phyloP scores from a whole-genome alignment of 2,888 invertebrate genomes.

The Amiota mariae region DNA sequence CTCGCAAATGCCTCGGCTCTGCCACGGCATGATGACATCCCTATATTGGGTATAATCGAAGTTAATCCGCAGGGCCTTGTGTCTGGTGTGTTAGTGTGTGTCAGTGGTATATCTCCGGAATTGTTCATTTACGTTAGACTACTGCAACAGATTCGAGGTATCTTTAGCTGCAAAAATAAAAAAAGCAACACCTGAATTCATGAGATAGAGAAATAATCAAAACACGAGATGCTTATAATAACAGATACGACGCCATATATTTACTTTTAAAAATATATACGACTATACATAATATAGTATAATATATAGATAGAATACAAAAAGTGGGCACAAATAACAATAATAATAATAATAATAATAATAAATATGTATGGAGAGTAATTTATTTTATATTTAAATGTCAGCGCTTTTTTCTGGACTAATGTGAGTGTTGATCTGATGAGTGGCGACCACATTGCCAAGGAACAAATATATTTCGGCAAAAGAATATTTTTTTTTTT shows the following conservation, averaged over 20 bases:
- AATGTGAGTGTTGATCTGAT: not conserved
- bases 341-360: conserved; percentile 20
- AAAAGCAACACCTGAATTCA: conserved; percentile 20
- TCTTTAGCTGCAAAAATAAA: conserved; percentile 40
- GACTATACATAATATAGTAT: conserved; percentile 23
- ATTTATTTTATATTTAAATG: conserved; percentile 16
- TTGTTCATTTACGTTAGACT: conserved; percentile 72
- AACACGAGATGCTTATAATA: conserved; percentile 3
- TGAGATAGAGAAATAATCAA: conserved; percentile 15
- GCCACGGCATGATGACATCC: conserved; percentile 86
- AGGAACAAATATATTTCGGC: no score
- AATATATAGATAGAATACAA: conserved; percentile 25
- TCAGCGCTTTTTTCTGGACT: conserved; percentile 7
- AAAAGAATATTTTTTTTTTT: no score
- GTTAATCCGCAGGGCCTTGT: conserved; percentile 80
- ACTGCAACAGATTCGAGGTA: conserved; percentile 56
- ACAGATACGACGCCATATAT: conserved; percentile 23
- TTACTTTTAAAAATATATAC: conserved; percentile 43
- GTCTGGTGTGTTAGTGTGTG: conserved; percentile 66
- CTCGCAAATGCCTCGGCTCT: conserved; percentile 87
- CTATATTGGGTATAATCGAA: conserved; percentile 78
- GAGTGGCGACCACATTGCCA: no score
- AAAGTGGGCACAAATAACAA: conserved; percentile 35
- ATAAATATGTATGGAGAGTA: conserved; percentile 15
- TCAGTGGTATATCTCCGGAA: conserved; percentile 70